Evolutionary conservation across 30 jellyfish, hydroid and myxozoan genomes (phyloP).

Genomic region (Catostylus mosaicus): DNA sequence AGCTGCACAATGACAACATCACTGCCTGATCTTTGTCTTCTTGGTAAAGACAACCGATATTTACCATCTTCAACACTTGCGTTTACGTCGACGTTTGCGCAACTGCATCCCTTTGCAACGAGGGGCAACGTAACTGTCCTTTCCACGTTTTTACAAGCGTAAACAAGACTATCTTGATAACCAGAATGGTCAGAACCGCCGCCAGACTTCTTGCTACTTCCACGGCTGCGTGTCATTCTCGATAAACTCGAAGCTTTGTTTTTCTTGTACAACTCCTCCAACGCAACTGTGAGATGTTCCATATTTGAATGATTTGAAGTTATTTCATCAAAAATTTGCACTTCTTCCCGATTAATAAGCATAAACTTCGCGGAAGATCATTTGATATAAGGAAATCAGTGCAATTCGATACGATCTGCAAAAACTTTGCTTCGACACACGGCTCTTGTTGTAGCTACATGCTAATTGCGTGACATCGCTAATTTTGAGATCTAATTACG

Average conservation of each 20-base stretch:
- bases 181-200: constrained; percentile 16
- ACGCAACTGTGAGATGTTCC: constrained; percentile 16
- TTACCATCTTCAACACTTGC: neutral
- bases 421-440: no score
- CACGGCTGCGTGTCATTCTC: constrained; percentile 3
- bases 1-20: constrained; percentile 48
- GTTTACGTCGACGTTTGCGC: neutral
- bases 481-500: no score
- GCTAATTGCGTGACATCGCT: no score
- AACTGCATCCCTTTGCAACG: neutral
- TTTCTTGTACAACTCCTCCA: neutral
- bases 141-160: neutral
- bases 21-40: neutral
- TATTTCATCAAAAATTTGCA: no score
- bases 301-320: neutral
- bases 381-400: no score
- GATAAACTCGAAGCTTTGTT: neutral
- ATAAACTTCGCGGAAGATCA: no score
- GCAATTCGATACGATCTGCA: no score
- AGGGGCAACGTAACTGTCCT: constrained; percentile 13
- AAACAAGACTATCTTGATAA: neutral
- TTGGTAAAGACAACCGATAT: neutral
- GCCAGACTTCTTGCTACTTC: neutral
- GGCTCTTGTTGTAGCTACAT: no score
- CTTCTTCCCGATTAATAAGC: no score